A percentile compares a stretch with the other conserved stretches of the same genome.
Evolutionary conservation across 2,888 invertebrate species (phyloP).

Genomic region (Caenorhabditis macrosperma): DNA sequence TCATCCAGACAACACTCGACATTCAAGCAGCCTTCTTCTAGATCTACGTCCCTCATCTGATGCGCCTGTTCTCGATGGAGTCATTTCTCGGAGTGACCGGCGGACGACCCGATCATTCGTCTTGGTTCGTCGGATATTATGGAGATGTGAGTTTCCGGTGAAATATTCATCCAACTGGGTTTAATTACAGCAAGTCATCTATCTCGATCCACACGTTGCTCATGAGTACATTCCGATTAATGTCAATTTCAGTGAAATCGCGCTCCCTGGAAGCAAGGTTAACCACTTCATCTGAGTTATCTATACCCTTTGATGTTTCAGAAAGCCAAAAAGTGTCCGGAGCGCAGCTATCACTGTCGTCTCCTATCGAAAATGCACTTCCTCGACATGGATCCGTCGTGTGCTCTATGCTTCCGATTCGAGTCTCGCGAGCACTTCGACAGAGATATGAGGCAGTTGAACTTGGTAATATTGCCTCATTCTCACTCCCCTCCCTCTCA

Average conservation of each 20-base stretch:
- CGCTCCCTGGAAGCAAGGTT: conserved; percentile 16
- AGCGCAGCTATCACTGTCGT: conserved; percentile 65
- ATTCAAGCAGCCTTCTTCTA: conserved; percentile 24
- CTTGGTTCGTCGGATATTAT: conserved; percentile 94
- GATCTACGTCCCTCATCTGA: conserved; percentile 89
- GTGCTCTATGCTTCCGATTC: conserved; percentile 73
- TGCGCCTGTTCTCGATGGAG: conserved; percentile 87
- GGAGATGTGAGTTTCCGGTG: conserved; percentile 75
- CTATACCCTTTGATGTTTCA: conserved; percentile 14
- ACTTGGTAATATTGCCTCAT: conserved; percentile 42
- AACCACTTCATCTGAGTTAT: background rate
- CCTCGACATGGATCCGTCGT: conserved; percentile 71
- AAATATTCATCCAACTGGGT: background rate
- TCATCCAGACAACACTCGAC: background rate
- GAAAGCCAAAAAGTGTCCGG: conserved; percentile 46
- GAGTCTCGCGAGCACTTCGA: conserved; percentile 51
- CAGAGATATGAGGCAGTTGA: conserved; percentile 48
- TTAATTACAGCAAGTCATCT: conserved; percentile 85
- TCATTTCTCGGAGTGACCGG: conserved; percentile 93
- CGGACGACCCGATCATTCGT: conserved; percentile 92
- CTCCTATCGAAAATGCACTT: conserved; percentile 67
- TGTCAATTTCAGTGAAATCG: conserved; percentile 11
- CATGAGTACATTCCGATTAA: conserved; percentile 85
- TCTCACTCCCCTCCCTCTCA: background rate
- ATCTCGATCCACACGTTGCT: conserved; percentile 94